These are phyloP conservation scores for Dipus sagitta DNA, from an alignment of 2,797 vertebrate genomes.

Conservation along the genomic window DNA sequence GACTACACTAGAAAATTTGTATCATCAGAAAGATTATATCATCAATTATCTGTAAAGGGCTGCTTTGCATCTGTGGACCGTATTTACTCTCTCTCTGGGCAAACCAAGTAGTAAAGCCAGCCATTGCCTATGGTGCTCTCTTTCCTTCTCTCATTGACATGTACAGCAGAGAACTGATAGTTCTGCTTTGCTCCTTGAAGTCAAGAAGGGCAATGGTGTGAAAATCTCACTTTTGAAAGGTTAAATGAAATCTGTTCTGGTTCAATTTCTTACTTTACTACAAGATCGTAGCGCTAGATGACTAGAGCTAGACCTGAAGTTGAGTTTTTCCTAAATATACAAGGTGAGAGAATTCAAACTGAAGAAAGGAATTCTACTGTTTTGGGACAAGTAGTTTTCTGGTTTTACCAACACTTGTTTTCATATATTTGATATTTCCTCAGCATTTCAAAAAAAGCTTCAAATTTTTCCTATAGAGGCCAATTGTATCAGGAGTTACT, in stretches of 20 bases:
- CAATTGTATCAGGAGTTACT: constrained; percentile 29
- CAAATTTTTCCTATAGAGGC: constrained; percentile 59
- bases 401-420: constrained; percentile 66
- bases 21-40: neutral
- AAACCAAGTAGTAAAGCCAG: constrained; percentile 46
- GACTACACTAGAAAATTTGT: constrained; percentile 50
- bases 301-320: constrained; percentile 50
- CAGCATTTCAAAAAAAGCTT: constrained; percentile 62
- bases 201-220: constrained; percentile 70
- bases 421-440: constrained; percentile 66
- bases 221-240: constrained; percentile 79
- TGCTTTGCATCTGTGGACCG: neutral
- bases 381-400: constrained; percentile 65
- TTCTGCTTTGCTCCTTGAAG: constrained; percentile 68
- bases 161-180: constrained; percentile 48
- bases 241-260: constrained; percentile 81
- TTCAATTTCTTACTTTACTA: constrained; percentile 75
- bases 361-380: constrained; percentile 61
- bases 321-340: constrained; percentile 74
- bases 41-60: constrained; percentile 40
- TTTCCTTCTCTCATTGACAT: constrained; percentile 50
- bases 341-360: constrained; percentile 70
- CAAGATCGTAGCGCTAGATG: constrained; percentile 57
- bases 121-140: neutral
- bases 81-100: constrained; percentile 13